Conservation (phyloP, 1,140 invertebrate genomes). For the Aporrectodea caliginosa region DNA sequence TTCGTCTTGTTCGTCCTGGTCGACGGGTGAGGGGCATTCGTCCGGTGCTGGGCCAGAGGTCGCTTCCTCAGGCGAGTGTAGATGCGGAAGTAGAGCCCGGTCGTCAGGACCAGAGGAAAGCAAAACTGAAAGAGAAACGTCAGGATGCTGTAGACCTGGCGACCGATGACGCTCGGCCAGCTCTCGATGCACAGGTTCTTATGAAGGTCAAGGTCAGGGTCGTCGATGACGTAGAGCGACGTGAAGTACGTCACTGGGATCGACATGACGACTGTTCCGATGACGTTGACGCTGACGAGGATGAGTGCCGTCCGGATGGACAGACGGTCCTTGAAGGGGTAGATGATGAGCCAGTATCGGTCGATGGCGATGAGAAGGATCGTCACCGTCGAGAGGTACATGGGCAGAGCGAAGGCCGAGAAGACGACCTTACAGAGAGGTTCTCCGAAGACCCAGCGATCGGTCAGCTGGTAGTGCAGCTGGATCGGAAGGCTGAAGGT, state of each 20-base stretch:
- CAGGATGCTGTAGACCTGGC: constrained; percentile 42
- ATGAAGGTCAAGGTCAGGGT: constrained; percentile 35
- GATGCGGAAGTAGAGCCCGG: constrained; percentile 47
- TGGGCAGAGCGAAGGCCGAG: constrained; percentile 59
- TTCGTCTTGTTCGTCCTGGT: constrained; percentile 67
- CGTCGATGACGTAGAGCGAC: constrained; percentile 35
- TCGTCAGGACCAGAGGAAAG: constrained; percentile 44
- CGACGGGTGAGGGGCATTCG: too few relatives aligned
- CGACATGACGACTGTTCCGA: constrained; percentile 42
- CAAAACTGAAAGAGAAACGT: constrained; percentile 49
- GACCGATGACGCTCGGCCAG: constrained; percentile 39
- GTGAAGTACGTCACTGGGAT: constrained; percentile 48
- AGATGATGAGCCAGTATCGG: constrained; percentile 64
- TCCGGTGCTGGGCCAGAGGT: too few relatives aligned
- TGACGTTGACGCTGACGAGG: constrained; percentile 24
- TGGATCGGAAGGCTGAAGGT: constrained; percentile 74
- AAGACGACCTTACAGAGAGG: constrained; percentile 48
- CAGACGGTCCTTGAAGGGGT: constrained; percentile 58
- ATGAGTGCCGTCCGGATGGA: constrained; percentile 40
- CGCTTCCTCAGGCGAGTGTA: constrained; percentile 46
- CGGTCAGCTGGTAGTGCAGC: constrained; percentile 77
- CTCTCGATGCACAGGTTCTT: constrained; percentile 45
- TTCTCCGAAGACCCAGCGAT: constrained; percentile 74
- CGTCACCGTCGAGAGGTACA: constrained; percentile 68
- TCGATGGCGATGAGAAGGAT: constrained; percentile 69